These are phyloP conservation scores for Tenthredo scrophulariae DNA, from an alignment of 2,888 invertebrate genomes.

Conservation along the genomic window DNA sequence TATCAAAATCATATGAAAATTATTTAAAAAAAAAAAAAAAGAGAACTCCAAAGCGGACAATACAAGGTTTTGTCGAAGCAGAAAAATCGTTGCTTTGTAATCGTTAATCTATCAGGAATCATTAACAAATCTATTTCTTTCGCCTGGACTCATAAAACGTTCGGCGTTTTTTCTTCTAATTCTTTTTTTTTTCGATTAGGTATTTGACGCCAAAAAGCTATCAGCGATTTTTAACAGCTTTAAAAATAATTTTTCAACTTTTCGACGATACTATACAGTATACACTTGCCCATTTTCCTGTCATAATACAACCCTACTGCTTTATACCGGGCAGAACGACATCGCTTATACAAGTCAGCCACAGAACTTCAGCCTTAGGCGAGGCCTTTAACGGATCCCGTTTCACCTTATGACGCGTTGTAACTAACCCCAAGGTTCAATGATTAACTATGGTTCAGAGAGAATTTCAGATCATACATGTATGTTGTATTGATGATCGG, in stretches of 20 bases:
- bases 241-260: neutral
- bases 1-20: no score
- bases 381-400: neutral
- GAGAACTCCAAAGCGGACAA: no score
- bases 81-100: no score
- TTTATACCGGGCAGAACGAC: neutral
- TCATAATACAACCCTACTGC: neutral
- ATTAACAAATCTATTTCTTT: no score
- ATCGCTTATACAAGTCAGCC: constrained; percentile 1
- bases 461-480: neutral
- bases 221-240: neutral
- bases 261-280: neutral
- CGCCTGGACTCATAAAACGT: no score
- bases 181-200: no score
- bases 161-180: no score
- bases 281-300: neutral
- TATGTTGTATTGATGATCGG: neutral
- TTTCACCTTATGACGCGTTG: neutral
- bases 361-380: neutral
- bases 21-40: no score
- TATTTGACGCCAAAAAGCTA: neutral
- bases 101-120: no score
- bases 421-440: neutral
- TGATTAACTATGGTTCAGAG: neutral
- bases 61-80: no score